Conservation (phyloP, 64 coral and sea anemone genomes). For the Anthopleura sola region DNA sequence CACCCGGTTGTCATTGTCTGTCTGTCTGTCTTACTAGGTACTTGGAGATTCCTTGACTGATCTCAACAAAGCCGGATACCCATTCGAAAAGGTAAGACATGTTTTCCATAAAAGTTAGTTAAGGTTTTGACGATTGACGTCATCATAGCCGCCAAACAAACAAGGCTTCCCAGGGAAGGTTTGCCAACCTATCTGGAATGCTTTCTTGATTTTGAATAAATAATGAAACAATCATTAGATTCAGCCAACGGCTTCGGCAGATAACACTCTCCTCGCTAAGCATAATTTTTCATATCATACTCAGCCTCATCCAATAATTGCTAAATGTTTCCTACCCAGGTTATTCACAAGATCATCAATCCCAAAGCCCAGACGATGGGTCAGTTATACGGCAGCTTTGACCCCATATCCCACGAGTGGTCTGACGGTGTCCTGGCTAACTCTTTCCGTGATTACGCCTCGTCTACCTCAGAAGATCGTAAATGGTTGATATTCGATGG, state of each 20-base stretch:
- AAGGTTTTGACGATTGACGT: too few relatives aligned
- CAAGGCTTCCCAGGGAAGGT: too few relatives aligned
- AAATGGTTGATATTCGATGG: constrained; percentile 99
- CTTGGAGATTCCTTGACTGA: constrained; percentile 90
- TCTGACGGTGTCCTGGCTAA: constrained; percentile 95
- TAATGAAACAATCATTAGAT: too few relatives aligned
- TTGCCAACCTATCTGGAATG: too few relatives aligned
- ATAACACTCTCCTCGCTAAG: too few relatives aligned
- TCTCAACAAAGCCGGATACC: constrained; percentile 87
- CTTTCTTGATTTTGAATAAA: too few relatives aligned
- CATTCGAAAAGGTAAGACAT: constrained; percentile 57
- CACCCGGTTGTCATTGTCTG: not conserved
- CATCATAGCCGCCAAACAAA: too few relatives aligned
- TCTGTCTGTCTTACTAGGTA: constrained; percentile 35
- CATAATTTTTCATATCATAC: too few relatives aligned
- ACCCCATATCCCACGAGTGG: constrained; percentile 96
- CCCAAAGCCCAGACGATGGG: constrained; percentile 96
- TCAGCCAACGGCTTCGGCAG: too few relatives aligned
- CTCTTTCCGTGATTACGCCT: constrained; percentile 88
- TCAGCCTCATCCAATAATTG: too few relatives aligned
- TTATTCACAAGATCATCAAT: constrained; percentile 91
- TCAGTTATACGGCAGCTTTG: constrained; percentile 94
- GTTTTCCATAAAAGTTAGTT: not conserved
- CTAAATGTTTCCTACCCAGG: constrained; percentile 31
- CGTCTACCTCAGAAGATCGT: constrained; percentile 69